These are phyloP conservation scores for Monopterus albus DNA, from an alignment of 2,113 vertebrate genomes.

Conservation along the genomic window DNA sequence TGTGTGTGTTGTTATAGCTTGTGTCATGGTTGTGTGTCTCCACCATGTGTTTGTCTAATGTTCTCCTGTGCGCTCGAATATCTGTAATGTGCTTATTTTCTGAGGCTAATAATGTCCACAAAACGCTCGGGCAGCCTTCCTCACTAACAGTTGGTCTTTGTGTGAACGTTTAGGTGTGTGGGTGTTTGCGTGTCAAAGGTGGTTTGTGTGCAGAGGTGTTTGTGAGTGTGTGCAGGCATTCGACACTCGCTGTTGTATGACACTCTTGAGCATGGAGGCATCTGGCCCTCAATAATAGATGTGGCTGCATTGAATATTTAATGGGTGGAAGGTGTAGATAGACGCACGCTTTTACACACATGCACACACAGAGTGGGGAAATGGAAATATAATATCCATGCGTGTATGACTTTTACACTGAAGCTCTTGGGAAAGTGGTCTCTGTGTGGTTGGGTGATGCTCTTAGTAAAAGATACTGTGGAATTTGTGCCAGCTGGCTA, in stretches of 20 bases:
- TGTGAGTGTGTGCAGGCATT: constrained; percentile 68
- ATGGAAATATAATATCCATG: constrained; percentile 70
- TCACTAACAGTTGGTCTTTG: constrained; percentile 69
- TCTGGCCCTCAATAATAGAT: constrained; percentile 84
- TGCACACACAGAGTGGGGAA: constrained; percentile 17
- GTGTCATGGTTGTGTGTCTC: constrained; percentile 27
- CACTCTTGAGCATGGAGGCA: constrained; percentile 67
- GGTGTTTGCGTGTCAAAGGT: constrained; percentile 71
- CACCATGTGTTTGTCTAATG: constrained; percentile 43
- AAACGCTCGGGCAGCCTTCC: constrained; percentile 40
- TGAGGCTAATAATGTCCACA: constrained; percentile 39
- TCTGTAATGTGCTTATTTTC: constrained; percentile 41
- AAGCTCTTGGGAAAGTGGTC: constrained; percentile 52
- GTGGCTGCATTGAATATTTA: constrained; percentile 81
- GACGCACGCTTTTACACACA: constrained; percentile 29
- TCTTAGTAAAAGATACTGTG: constrained; percentile 48
- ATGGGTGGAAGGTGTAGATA: constrained; percentile 61
- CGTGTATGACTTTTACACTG: constrained; percentile 51
- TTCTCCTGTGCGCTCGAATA: constrained; percentile 39
- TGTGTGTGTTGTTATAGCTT: constrained; percentile 44
- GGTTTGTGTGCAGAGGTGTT: constrained; percentile 60
- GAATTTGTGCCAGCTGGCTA: constrained; percentile 36
- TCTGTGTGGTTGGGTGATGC: constrained; percentile 48
- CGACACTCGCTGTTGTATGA: constrained; percentile 68
- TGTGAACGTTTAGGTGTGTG: constrained; percentile 67